phyloP scores from a whole-genome alignment of 2,113 vertebrate genomes.

The Chlorodrepanis virens region DNA sequence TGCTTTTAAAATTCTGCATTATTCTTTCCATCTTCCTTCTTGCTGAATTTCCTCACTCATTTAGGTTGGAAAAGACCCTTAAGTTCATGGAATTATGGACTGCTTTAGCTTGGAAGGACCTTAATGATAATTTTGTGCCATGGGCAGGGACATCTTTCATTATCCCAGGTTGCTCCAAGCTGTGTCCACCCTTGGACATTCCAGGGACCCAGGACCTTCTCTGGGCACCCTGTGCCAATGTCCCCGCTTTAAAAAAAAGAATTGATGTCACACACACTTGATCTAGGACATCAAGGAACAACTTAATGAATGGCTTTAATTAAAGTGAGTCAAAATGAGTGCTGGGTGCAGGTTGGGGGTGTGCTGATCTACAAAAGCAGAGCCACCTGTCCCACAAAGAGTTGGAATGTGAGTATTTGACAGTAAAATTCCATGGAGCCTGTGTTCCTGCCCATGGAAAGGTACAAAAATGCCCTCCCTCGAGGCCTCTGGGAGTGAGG shows the following conservation, averaged over 20 bases:
- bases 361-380: not conserved
- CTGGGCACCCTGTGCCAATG: not conserved
- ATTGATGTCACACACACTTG: not conserved
- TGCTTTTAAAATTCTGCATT: not conserved
- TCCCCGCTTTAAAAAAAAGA: not conserved
- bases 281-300: not conserved
- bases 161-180: rapidly evolving
- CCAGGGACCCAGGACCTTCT: not conserved
- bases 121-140: not conserved
- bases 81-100: rapidly evolving
- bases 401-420: rapidly evolving
- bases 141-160: not conserved
- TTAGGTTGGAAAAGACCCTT: not conserved
- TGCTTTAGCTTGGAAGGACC: not conserved
- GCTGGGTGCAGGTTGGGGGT: not conserved
- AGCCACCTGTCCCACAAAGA: not conserved
- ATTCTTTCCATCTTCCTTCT: not conserved
- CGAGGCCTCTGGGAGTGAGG: not conserved
- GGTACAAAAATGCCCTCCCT: not conserved
- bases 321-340: rapidly evolving
- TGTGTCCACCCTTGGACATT: not conserved
- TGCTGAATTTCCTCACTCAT: not conserved
- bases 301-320: not conserved
- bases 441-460: rapidly evolving
- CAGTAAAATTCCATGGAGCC: not conserved